Evolutionary conservation across 2,113 vertebrate genomes (phyloP).

Genomic region (Mesoclemmys tuberculata): DNA sequence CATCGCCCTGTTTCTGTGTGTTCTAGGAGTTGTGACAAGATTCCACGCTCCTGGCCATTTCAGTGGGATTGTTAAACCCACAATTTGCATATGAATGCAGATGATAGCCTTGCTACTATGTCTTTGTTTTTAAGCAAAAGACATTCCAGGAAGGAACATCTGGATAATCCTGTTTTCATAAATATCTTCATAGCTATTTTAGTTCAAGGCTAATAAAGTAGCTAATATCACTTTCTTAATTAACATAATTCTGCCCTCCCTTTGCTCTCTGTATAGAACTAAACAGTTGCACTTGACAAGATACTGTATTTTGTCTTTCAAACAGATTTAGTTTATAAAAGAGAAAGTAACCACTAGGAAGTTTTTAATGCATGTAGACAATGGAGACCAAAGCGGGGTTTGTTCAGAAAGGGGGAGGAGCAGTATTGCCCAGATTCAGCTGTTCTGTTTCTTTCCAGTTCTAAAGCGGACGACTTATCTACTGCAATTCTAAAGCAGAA

Average conservation of each 20-base stretch:
- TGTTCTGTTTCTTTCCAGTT: slow-evolving; percentile 75
- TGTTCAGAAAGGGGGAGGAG: neutral
- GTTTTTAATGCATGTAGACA: neutral
- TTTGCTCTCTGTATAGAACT: neutral
- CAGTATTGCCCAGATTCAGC: neutral
- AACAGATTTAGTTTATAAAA: neutral
- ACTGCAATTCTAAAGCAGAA: slow-evolving; percentile 99
- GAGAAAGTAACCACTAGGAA: neutral
- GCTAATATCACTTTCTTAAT: neutral
- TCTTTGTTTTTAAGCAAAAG: slow-evolving; percentile 34
- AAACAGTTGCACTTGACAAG: accelerated
- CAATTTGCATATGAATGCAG: slow-evolving; percentile 37
- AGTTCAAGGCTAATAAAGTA: neutral
- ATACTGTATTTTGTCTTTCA: neutral
- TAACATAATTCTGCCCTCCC: neutral
- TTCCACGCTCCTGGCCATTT: slow-evolving; percentile 29
- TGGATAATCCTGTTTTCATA: slow-evolving; percentile 20
- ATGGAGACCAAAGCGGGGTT: neutral
- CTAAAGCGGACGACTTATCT: slow-evolving; percentile 96
- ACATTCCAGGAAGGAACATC: slow-evolving; percentile 59
- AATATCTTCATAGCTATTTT: neutral
- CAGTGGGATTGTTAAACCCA: neutral
- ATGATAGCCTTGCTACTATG: neutral
- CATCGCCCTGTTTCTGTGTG: slow-evolving; percentile 34
- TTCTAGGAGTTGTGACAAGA: slow-evolving; percentile 44